Evolutionary conservation across 2,113 vertebrate genomes (phyloP).

Genomic region (Regulus satrapa): DNA sequence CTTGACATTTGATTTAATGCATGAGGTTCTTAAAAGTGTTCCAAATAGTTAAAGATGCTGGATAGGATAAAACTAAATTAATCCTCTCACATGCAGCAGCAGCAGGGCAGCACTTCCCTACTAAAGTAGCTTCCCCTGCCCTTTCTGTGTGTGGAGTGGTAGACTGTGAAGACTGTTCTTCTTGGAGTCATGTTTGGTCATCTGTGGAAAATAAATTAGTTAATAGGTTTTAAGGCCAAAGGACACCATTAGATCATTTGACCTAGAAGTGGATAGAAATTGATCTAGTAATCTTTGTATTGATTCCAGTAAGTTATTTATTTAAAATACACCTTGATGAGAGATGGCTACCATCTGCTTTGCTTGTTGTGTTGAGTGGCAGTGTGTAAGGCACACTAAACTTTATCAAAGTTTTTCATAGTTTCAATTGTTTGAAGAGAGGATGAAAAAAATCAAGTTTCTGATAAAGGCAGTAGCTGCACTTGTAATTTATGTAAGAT

Average conservation of each 20-base stretch:
- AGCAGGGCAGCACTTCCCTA: not conserved
- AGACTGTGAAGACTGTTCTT: not conserved
- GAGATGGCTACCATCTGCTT: not conserved
- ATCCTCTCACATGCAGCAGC: not conserved
- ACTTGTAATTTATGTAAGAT: not conserved
- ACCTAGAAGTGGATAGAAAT: not conserved
- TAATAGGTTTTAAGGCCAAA: slow-evolving; percentile 14
- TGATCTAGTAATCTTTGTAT: not conserved
- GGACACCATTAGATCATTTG: not conserved
- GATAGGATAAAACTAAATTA: slow-evolving; percentile 1
- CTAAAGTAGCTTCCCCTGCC: not conserved
- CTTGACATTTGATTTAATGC: slow-evolving; percentile 28
- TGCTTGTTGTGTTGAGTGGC: not conserved
- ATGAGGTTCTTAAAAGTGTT: not conserved
- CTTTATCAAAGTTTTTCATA: not conserved
- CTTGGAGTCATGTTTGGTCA: not conserved
- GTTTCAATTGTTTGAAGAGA: not conserved
- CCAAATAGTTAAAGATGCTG: not conserved
- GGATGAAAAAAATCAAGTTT: not conserved
- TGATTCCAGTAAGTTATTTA: not conserved
- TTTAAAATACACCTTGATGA: not conserved
- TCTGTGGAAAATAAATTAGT: not conserved
- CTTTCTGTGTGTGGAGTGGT: not conserved
- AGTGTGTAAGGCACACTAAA: not conserved
- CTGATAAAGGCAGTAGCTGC: not conserved